Conservation (phyloP, 2,113 vertebrate species). For the Psammodynastes pulverulentus region DNA sequence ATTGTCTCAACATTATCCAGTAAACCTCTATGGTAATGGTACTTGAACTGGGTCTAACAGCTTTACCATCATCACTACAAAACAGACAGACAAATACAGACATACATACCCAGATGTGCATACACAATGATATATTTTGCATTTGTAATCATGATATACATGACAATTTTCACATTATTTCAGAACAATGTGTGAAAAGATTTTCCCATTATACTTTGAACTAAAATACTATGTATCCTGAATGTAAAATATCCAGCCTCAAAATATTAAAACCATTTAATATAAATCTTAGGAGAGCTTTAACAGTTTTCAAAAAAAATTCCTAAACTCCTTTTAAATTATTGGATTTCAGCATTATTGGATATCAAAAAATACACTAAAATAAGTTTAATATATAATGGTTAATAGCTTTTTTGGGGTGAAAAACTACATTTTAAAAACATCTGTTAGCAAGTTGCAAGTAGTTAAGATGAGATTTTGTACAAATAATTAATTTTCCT, state of each 20-base stretch:
- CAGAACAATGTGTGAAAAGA: background rate
- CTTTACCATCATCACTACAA: background rate
- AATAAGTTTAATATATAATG: background rate
- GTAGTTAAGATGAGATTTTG: background rate
- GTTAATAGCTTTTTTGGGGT: too few species aligned
- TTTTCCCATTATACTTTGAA: background rate
- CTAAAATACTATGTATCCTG: background rate
- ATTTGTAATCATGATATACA: background rate
- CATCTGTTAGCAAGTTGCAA: background rate
- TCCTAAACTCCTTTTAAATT: background rate
- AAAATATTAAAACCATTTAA: background rate
- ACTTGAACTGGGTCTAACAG: background rate
- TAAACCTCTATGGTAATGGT: background rate
- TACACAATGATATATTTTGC: background rate
- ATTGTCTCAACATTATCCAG: background rate
- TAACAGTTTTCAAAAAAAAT: background rate
- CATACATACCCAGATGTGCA: background rate
- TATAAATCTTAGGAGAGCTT: background rate
- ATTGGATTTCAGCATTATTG: background rate
- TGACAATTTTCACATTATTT: background rate
- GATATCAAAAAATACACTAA: background rate
- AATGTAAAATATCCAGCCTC: background rate
- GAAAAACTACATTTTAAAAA: slow-evolving; percentile 4
- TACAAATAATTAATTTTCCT: slow-evolving; percentile 5
- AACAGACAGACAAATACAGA: background rate